These are phyloP conservation scores for Lepidurus couesii DNA, from an alignment of 1,140 invertebrate species.

Conservation along the genomic window DNA sequence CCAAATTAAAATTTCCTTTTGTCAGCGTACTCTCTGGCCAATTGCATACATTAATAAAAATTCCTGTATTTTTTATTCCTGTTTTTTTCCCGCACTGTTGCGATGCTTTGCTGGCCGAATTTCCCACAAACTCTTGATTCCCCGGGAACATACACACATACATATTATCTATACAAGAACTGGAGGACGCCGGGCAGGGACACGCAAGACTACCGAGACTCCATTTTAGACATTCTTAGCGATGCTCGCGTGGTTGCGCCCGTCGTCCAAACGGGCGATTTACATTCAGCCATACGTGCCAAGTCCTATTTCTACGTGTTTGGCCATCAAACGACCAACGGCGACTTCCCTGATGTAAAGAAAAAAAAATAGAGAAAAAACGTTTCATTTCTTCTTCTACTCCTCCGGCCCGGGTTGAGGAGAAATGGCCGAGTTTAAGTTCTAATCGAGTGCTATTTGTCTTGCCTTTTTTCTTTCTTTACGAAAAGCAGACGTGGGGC, in stretches of 20 bases:
- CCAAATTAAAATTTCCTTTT: neutral
- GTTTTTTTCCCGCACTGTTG: neutral
- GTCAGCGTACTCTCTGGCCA: neutral
- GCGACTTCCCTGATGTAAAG: slow-evolving; percentile 74
- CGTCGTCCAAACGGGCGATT: slow-evolving; percentile 32
- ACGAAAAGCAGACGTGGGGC: slow-evolving; percentile 56
- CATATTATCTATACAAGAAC: slow-evolving; percentile 29
- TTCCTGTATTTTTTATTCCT: neutral
- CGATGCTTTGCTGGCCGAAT: neutral
- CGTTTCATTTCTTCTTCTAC: neutral
- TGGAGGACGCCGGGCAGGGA: slow-evolving; percentile 32
- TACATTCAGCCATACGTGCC: slow-evolving; percentile 43
- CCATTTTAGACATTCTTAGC: slow-evolving; percentile 35
- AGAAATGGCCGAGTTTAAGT: neutral
- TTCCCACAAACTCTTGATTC: neutral
- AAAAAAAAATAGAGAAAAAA: neutral
- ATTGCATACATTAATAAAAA: slow-evolving; percentile 24
- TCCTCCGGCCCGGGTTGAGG: neutral
- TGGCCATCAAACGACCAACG: slow-evolving; percentile 85
- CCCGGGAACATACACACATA: neutral
- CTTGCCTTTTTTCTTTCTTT: neutral
- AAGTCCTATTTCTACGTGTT: slow-evolving; percentile 81
- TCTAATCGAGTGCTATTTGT: neutral
- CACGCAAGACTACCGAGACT: slow-evolving; percentile 34
- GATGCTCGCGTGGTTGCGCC: slow-evolving; percentile 35